Conservation (phyloP, 2,113 vertebrate species). For the Platysternon megacephalum region DNA sequence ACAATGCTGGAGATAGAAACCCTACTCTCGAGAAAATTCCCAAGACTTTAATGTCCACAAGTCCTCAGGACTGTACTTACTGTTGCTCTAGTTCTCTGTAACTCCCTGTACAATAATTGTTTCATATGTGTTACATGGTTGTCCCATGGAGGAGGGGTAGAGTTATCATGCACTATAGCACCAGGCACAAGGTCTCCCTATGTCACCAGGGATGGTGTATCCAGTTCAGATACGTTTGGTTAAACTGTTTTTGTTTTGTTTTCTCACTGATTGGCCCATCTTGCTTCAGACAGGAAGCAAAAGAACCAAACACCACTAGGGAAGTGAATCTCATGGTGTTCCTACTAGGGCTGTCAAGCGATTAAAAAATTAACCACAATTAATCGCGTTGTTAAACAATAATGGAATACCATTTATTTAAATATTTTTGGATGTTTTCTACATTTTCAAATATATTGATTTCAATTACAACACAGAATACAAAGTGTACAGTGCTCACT, state of each 20-base stretch:
- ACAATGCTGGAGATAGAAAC: not conserved
- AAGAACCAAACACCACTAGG: not conserved
- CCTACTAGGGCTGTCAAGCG: not conserved
- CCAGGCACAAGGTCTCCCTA: not conserved
- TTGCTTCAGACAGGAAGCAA: not conserved
- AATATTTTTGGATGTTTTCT: no score
- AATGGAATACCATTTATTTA: no score
- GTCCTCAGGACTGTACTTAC: not conserved
- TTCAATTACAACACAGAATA: no score
- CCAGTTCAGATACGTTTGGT: not conserved
- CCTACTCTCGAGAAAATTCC: not conserved
- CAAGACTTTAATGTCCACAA: not conserved
- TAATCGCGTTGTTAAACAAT: no score
- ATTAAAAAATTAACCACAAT: no score
- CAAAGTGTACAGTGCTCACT: no score
- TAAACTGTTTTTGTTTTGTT: not conserved
- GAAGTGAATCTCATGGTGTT: not conserved
- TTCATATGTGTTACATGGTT: not conserved
- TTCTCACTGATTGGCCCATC: not conserved
- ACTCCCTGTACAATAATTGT: not conserved
- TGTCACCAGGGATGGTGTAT: not conserved
- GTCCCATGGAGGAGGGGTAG: not conserved
- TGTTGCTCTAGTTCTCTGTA: not conserved
- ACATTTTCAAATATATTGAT: no score
- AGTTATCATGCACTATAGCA: not conserved